Base-by-base conservation (phyloP, 2,888 invertebrate species). In the Perithous albicinctus region DNA sequence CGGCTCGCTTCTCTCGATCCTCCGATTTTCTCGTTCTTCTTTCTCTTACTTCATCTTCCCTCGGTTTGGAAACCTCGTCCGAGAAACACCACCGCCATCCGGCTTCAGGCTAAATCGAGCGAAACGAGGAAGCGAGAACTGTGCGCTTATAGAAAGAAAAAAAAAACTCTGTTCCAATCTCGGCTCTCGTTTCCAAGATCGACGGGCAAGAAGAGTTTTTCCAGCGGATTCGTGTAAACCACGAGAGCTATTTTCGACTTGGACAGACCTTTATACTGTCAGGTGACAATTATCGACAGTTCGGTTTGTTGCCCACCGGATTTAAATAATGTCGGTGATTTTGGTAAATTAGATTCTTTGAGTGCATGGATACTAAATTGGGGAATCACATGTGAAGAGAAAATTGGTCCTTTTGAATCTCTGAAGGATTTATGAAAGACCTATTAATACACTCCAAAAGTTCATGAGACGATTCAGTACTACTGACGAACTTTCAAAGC, bases 41-140 rank as follows among this genome's bases (percentile, higher is more conserved):
- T 38, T 51, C 51, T 54, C 59, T 41, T 54, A 56, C 76, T 48
- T 29, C 26, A 18, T 18, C 66, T 41, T 64, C 64, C n/a, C 23
- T 32, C 5, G 5, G 48, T 4, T 18, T 26, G 15, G 32, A 7
- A 26, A 48, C 23, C 32, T 15, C 48, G 35, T 32, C 48, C 46
- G 32, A 48, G 32, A 46, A 43, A 43, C 48, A 48, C 48, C n/a
- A 46, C 66, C 66, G 32, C 32, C 32, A 66, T 8, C 48, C 29
- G 51, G 3, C 35, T 67, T n/a, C n/a, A 35, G 35, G 32, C 35
- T 67, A 67, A 51, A 67, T 51, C 51, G 35, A 32, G 51, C 67
- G 67, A 67, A 67, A 48, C 35, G 51, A 10, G 41, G 10, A 41
- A 41, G 41, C 35, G 61, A 61, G 59, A 61, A 61, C 18, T 15